Evolutionary conservation across 2,113 vertebrate species (phyloP), one percentile per base, ranked within the genome.

Genomic region (Cinclus cinclus): DNA sequence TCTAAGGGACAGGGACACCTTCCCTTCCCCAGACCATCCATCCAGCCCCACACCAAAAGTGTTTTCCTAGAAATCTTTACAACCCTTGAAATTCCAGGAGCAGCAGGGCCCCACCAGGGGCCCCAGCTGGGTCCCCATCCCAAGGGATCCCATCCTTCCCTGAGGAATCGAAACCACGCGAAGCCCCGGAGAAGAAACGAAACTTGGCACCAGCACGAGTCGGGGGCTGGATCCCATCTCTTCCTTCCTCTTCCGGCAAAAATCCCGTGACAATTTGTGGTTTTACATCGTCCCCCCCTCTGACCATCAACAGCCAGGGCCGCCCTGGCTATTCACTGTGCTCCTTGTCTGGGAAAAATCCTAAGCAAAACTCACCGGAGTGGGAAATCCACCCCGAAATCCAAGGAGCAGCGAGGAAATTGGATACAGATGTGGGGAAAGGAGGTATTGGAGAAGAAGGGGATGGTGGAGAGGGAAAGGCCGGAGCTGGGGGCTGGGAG

Each of bases 251-350:
- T 76, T 92, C 44, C 5, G 1, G 6, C 6, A 4, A 70, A 0
- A 13, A 41, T 20, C 82, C 71, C 62, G 35, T 4, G 10, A 73
- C 70, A 87, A 58, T 87, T 58, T 70, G 49, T 44, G 78, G 30
- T 25, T n/a, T 55, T 18, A 0, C 47, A 33, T 46, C 13, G 8
- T 70, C 23, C 33, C 33, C 13, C 27, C 1, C 15, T 25, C 9
- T 1, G 2, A 30, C 33, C 33, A 15, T 3, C 6, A 1, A 3
- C 60, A 33, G 42, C 30, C 74, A 5, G 47, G 44, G 6, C 44
- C 19, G 2, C 13, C 58, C 11, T 17, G 13, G 11, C 15, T 25
- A 0, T 22, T 35, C 10, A 4, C 0, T 2, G 47, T 2, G 42
- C 47, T 64, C 47, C 3, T 1, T 2, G 15, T 4, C 59, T 23